Conservation (phyloP, 2,888 invertebrate species). For the Morpho helenor region DNA sequence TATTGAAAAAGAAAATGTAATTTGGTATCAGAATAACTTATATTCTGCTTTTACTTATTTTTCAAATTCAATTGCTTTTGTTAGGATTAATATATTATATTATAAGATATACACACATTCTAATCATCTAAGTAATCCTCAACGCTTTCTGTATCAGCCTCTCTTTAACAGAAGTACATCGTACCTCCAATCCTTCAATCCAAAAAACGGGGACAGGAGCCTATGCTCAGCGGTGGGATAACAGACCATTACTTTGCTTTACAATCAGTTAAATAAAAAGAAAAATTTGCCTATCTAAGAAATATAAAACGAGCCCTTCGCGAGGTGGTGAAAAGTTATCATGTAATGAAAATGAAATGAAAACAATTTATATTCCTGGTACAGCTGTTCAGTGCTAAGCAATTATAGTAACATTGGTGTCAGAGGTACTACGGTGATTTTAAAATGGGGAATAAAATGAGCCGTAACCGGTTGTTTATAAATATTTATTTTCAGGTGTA, state of each 20-base stretch:
- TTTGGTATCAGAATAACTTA: background rate
- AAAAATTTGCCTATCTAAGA: background rate
- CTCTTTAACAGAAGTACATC: too few species aligned
- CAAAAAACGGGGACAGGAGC: too few species aligned
- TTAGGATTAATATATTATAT: background rate
- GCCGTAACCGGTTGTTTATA: background rate
- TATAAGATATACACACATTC: too few species aligned
- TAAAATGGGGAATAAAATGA: background rate
- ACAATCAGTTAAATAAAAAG: background rate
- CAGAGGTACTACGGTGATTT: conserved; percentile 7
- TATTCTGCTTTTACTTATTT: background rate
- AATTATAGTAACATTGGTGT: conserved; percentile 11
- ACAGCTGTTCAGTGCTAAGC: conserved; percentile 6
- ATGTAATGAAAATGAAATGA: background rate
- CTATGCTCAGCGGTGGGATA: too few species aligned
- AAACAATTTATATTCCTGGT: background rate
- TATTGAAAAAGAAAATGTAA: background rate
- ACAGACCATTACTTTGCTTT: too few species aligned
- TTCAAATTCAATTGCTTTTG: background rate
- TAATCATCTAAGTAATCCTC: too few species aligned
- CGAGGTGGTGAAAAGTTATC: conserved; percentile 4
- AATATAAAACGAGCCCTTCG: background rate
- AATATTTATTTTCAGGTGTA: background rate
- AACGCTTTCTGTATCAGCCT: too few species aligned
- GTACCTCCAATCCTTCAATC: too few species aligned